These are phyloP conservation scores for Drosophila mauritiana DNA, from an alignment of 1,140 invertebrate species.

Conservation along the genomic window DNA sequence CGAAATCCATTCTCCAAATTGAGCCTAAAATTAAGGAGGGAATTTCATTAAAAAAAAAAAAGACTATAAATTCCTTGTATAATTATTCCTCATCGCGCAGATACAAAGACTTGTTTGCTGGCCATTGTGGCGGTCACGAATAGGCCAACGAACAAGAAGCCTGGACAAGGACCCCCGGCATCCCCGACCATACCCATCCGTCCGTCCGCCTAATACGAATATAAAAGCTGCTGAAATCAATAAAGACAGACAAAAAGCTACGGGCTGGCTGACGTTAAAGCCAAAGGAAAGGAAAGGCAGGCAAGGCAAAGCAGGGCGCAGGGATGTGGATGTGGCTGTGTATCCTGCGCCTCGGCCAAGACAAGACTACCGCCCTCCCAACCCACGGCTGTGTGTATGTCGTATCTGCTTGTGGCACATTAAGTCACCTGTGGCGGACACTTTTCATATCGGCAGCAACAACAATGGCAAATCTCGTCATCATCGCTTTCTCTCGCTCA, in stretches of 20 bases:
- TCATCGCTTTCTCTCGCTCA: slow-evolving; percentile 12
- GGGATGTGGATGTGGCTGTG: slow-evolving; percentile 32
- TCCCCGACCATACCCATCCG: background rate
- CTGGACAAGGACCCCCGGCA: slow-evolving; percentile 42
- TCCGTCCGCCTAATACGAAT: slow-evolving; percentile 32
- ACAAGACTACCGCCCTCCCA: slow-evolving; percentile 25
- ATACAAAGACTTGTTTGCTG: slow-evolving; percentile 56
- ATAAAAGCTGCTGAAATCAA: slow-evolving; percentile 73
- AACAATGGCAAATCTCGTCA: slow-evolving; percentile 63
- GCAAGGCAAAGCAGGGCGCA: slow-evolving; percentile 10
- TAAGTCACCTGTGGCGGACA: slow-evolving; percentile 78
- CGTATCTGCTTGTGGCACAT: slow-evolving; percentile 45
- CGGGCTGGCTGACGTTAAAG: slow-evolving; percentile 33
- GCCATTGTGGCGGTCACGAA: slow-evolving; percentile 66
- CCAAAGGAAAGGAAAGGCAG: slow-evolving; percentile 11
- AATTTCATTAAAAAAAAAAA: slow-evolving; percentile 6
- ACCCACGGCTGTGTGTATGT: slow-evolving; percentile 21
- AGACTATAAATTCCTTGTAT: slow-evolving; percentile 23
- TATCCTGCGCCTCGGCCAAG: slow-evolving; percentile 42
- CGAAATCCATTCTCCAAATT: slow-evolving; percentile 15
- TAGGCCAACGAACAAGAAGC: slow-evolving; percentile 38
- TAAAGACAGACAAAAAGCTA: slow-evolving; percentile 69
- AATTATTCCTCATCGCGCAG: slow-evolving; percentile 27
- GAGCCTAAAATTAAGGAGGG: background rate
- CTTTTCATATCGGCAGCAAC: slow-evolving; percentile 63